Conservation (phyloP, 2,113 vertebrate species). For the Campylomormyrus tamandua region DNA sequence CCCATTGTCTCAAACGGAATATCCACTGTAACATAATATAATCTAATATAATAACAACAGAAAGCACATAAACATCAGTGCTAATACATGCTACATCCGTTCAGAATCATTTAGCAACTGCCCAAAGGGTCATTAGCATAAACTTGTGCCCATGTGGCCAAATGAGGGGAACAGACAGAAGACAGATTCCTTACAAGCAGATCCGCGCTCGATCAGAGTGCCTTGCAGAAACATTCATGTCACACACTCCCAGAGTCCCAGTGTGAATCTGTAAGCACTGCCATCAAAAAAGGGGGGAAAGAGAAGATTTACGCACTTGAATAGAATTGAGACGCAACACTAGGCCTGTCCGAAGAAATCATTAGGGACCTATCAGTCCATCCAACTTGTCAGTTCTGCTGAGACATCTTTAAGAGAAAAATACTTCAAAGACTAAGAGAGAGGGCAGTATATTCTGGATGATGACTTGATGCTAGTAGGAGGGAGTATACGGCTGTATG, state of each 20-base stretch:
- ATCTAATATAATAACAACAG: background rate
- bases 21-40: background rate
- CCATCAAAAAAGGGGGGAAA: background rate
- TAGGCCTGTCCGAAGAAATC: background rate
- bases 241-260: background rate
- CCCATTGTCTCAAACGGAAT: background rate
- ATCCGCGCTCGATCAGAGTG: background rate
- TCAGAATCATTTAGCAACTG: slow-evolving; percentile 74
- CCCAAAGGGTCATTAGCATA: slow-evolving; percentile 24
- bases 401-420: background rate
- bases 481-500: background rate
- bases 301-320: background rate
- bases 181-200: slow-evolving; percentile 1
- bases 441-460: background rate
- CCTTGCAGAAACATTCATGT: slow-evolving; percentile 5
- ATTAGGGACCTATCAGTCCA: background rate
- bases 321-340: background rate
- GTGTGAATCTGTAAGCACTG: background rate
- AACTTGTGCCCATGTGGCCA: slow-evolving; percentile 8
- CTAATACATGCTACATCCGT: slow-evolving; percentile 43
- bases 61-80: background rate
- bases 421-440: background rate
- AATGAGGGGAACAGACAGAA: background rate
- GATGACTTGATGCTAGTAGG: background rate
- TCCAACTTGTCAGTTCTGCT: background rate